Evolutionary conservation across 2,888 invertebrate genomes (phyloP), one percentile per base, ranked within the genome.

Genomic region (Parnassius apollo): DNA sequence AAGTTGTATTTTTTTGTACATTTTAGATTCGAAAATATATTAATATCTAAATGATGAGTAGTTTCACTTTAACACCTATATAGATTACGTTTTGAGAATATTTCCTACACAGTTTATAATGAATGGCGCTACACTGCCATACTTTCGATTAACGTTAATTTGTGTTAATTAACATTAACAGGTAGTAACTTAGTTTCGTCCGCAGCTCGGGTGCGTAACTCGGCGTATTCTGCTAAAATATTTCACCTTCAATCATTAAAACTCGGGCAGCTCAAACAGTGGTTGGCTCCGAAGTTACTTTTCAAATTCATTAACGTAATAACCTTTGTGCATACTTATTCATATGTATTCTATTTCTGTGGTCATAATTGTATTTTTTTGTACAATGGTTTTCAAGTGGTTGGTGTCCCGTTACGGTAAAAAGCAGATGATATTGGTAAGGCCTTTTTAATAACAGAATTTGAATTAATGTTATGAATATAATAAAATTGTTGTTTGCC

Each of bases 1-100:
- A 94, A 93, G 90, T 94, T 93, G 94, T 94, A 94, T 94, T 94
- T 94, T 75, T 94, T 94, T 94, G 94, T 94, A 94, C 94, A 94
- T 94, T 94, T 94, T 94, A 94, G 93, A 94, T 94, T 94, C 94
- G 93, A 94, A 94, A 94, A 94, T 94, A 94, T 94, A 94, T 93
- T 92, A 92, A 92, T 92, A 92, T 92, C 91, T 92, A 91, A 91
- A 92, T 86, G 77, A 80, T 68, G 74, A 66, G 75, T 78, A 74
- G 82, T 86, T 85, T 86, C 66, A 78, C 68, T 75, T 59, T 49
- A 7, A 46, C 46, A 46, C 46, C 46, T 8, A n/a, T 49, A 12
- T 49, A 18, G 8, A 49, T 49, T 49, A 49, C 18, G 13, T 49
- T 18, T 9, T 49, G 44, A 44, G 8, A 13, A 8, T 49, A 13